A percentile compares a stretch with the other conserved stretches of the same genome.
Evolutionary conservation across 2,888 invertebrate species (phyloP).

Genomic region (Dasysyrphus tricinctus): DNA sequence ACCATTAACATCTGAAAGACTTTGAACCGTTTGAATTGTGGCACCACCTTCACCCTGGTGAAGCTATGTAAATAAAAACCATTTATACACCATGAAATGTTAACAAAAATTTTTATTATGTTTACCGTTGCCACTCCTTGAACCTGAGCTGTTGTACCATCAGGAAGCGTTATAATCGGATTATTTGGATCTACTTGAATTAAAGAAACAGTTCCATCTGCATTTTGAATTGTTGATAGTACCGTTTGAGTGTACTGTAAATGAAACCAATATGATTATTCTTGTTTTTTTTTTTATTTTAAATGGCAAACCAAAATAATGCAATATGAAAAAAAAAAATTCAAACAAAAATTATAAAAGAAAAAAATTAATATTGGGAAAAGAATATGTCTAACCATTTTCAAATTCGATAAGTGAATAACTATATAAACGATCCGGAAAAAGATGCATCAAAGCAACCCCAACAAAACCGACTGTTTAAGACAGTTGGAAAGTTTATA

Average conservation of each 20-base stretch:
- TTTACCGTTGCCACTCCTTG: conserved; percentile 86
- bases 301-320: conserved; percentile 11
- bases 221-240: conserved; percentile 97
- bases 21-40: conserved; percentile 87
- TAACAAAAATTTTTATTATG: neutral
- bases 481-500: neutral
- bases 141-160: conserved; percentile 97
- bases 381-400: neutral
- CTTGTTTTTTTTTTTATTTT: neutral
- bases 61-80: conserved; percentile 83
- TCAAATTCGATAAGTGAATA: neutral
- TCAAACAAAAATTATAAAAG: neutral
- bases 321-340: conserved; percentile 21
- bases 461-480: neutral
- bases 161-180: conserved; percentile 96
- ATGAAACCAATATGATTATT: conserved; percentile 35
- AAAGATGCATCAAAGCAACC: neutral
- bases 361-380: neutral
- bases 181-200: conserved; percentile 97
- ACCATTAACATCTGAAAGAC: conserved; percentile 88
- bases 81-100: neutral
- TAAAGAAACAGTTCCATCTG: conserved; percentile 97
- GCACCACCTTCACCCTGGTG: conserved; percentile 88
- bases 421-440: neutral
- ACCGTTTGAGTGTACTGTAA: conserved; percentile 93